Evolutionary conservation across 2,797 vertebrate genomes (phyloP).

Genomic region (Anas acuta): DNA sequence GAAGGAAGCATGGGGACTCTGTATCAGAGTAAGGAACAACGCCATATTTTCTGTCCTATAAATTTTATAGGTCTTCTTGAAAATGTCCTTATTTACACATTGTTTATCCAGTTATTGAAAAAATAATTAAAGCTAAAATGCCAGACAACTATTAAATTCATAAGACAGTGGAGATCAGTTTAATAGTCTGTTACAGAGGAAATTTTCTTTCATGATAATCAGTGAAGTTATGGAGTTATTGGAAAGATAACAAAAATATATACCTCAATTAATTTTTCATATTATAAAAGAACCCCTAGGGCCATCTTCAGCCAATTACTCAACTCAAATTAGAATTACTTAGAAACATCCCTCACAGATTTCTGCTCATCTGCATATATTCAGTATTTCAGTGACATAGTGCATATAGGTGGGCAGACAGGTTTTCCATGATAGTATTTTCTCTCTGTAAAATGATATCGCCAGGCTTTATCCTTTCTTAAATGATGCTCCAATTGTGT

Average conservation of each 20-base stretch:
- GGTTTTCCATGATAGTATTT: neutral
- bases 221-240: constrained; percentile 25
- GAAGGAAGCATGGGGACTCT: neutral
- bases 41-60: neutral
- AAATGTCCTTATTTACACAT: neutral
- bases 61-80: neutral
- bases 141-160: constrained; percentile 3
- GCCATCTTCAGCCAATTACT: constrained; percentile 18
- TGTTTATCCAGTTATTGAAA: neutral
- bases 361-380: neutral
- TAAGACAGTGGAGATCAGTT: constrained; percentile 7
- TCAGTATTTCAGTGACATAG: neutral
- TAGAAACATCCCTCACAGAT: constrained; percentile 23
- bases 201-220: constrained; percentile 43
- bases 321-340: constrained; percentile 23
- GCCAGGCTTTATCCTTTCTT: neutral
- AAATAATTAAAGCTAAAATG: neutral
- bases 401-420: neutral
- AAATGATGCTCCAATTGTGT: constrained; percentile 4
- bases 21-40: neutral
- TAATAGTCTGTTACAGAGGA: constrained; percentile 43
- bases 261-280: constrained; percentile 61
- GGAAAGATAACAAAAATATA: constrained; percentile 57
- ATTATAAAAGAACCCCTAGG: constrained; percentile 24
- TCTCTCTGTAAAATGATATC: neutral